phyloP scores from a whole-genome alignment of 2,888 invertebrate species.

The Dicranocentrus wangi region DNA sequence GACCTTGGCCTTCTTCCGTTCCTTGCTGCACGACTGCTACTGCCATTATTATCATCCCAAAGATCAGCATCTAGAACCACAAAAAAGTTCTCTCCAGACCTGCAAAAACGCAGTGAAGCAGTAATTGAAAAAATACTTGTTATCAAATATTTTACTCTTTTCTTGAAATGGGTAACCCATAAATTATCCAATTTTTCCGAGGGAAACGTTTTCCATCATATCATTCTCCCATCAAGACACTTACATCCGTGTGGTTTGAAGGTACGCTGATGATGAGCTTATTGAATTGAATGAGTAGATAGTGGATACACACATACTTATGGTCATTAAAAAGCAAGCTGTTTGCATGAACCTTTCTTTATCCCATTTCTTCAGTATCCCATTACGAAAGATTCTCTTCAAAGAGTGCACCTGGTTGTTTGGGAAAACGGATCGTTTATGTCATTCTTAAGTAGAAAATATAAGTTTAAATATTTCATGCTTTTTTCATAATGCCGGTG shows the following conservation, averaged over 20 bases:
- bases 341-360: background rate
- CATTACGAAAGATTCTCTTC: background rate
- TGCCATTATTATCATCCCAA: conserved; percentile 2
- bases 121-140: conserved; percentile 52
- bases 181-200: conserved; percentile 59
- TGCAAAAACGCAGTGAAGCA: conserved; percentile 14
- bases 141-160: conserved; percentile 36
- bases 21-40: conserved; percentile 5
- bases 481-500: conserved; percentile 12
- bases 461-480: conserved; percentile 20
- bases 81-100: background rate
- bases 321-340: conserved; percentile 40
- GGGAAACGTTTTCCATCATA: conserved; percentile 2
- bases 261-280: conserved; percentile 23
- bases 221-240: background rate
- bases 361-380: background rate
- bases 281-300: conserved; percentile 45
- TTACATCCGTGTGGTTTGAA: background rate
- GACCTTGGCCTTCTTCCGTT: conserved; percentile 64
- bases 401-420: conserved; percentile 31
- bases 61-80: background rate
- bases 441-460: conserved; percentile 52
- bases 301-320: background rate
- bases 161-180: conserved; percentile 50
- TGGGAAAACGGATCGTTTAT: conserved; percentile 44